These are phyloP conservation scores for Laticauda colubrina DNA, from an alignment of 2,113 vertebrate genomes.

Conservation along the genomic window DNA sequence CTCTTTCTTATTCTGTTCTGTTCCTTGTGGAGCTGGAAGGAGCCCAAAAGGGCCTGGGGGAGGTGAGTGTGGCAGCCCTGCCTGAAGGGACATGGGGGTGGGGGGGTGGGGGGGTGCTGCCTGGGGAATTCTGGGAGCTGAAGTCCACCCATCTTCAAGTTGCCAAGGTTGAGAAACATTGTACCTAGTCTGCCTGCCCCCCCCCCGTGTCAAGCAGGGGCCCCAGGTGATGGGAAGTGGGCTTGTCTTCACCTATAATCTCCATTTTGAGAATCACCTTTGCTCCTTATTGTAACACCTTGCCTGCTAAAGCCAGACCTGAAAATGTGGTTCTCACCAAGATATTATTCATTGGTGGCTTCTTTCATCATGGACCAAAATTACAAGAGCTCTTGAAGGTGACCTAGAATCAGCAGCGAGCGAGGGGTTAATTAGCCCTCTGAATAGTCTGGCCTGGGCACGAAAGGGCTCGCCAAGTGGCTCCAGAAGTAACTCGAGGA, in stretches of 20 bases:
- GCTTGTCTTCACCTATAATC: no score
- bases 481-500: neutral
- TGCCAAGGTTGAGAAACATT: no score
- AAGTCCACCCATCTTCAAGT: neutral
- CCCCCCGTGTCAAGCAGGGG: no score
- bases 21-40: no score
- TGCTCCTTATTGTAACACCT: neutral
- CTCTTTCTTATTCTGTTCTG: no score
- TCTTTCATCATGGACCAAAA: neutral
- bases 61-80: no score
- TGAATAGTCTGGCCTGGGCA: neutral
- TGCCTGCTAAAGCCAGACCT: neutral
- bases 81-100: no score
- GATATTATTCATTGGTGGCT: neutral
- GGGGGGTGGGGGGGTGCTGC: no score
- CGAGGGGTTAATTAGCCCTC: neutral
- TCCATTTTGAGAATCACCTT: no score
- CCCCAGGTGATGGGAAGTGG: no score
- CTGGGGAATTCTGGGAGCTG: neutral
- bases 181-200: neutral
- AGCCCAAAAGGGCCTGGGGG: no score
- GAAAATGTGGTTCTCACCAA: neutral
- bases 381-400: neutral
- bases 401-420: neutral
- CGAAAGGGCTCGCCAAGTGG: neutral